Base-by-base conservation (phyloP, 2,797 vertebrate species). In the Periophthalmus magnuspinnatus region DNA sequence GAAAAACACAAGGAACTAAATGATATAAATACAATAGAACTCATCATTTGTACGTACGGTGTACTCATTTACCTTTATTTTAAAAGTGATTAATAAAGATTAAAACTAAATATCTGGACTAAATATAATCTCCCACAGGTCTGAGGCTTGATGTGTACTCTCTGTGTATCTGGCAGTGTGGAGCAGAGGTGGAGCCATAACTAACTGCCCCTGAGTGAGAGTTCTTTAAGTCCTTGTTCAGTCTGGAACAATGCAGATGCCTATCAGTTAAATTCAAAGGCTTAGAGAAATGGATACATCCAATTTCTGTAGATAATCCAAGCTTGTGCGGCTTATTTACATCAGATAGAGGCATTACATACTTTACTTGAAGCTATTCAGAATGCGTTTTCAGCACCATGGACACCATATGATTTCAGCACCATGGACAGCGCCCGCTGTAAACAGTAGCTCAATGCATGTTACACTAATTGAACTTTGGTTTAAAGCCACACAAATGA, bases 231-330 rank as follows among this genome's bases (percentile, higher is more conserved):
- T 74, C 22, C 32, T 58, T 64, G 74, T 63, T 82, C 32, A 55
- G 70, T 70, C 47, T 69, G 65, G 70, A 77, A 77, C 74, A 72
- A 64, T 28, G 4, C 22, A 17, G 81, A 83, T 87, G 68, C 65
- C 62, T 85, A 85, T 87, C 85, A 75, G 70, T 78, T 82, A 79
- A 84, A 84, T 81, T 84, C 69, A 80, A 32, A 71, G 70, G 48
- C 68, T 80, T 71, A 50, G 77, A 90, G 66, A 64, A 68, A 62
- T 78, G 16, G 73, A 71, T 76, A 22, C 19, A 50, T 76, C 48
- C 34, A 2, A 6, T 75, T 70, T 54, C 64, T 54, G n/a, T 21
- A 66, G 48, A 22, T 66, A 66, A 66, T 34, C 64, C 50, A 54
- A 50, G 48, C 50, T 36, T 66, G n/a, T 5, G 22, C 6, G 32